phyloP scores from a whole-genome alignment of 2,888 invertebrate species.

The Pseudoips prasinana region DNA sequence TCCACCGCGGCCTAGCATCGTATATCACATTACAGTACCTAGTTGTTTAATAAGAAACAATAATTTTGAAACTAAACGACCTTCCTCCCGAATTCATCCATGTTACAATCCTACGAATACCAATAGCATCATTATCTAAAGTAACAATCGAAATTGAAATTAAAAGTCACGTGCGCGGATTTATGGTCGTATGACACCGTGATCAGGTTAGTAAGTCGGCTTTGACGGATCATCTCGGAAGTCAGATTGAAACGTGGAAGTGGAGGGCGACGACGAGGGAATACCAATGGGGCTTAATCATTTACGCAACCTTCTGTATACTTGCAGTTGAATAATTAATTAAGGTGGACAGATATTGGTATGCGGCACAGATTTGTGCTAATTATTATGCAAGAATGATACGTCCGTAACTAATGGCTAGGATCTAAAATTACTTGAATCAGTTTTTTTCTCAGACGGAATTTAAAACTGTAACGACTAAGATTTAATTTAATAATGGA shows the following conservation, averaged over 20 bases:
- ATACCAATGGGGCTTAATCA: constrained; percentile 32
- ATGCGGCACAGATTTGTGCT: constrained; percentile 23
- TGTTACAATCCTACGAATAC: constrained; percentile 37
- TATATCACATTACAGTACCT: no score
- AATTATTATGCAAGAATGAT: constrained; percentile 18
- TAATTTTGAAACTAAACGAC: constrained; percentile 7
- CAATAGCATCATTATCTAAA: constrained; percentile 38
- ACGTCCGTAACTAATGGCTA: constrained; percentile 2
- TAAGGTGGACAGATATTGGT: constrained; percentile 23
- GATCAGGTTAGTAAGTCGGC: constrained; percentile 33
- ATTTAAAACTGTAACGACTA: no score
- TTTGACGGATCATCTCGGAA: constrained; percentile 47
- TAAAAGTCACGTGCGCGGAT: constrained; percentile 41
- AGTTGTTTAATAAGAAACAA: no score
- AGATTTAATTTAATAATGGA: no score
- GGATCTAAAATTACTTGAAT: no score
- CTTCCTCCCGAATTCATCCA: constrained; percentile 21
- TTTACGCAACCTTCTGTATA: constrained; percentile 41
- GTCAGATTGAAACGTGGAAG: constrained; percentile 46
- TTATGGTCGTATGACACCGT: constrained; percentile 32
- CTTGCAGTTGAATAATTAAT: constrained; percentile 30
- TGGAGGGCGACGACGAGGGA: constrained; percentile 31
- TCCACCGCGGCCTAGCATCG: no score
- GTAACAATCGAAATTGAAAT: constrained; percentile 50
- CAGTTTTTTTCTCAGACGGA: no score